A percentile compares a stretch with the other conserved stretches of the same genome.
These are phyloP conservation scores for Centruroides vittatus DNA, from an alignment of 1,140 invertebrate genomes.

Conservation along the genomic window DNA sequence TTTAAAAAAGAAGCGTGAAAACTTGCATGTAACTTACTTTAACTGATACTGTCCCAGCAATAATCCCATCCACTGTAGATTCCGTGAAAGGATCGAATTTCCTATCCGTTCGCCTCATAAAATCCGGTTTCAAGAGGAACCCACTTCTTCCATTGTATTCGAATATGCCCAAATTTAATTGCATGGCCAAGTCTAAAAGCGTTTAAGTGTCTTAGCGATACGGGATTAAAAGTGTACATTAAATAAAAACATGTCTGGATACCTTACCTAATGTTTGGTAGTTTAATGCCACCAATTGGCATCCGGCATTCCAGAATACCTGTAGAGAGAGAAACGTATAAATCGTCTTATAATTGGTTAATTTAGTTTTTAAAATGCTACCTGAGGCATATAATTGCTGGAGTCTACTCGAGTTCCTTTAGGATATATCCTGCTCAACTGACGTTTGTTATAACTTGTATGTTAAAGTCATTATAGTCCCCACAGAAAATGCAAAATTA, in stretches of 20 bases:
- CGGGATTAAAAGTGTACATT: not conserved
- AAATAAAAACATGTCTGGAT: not conserved
- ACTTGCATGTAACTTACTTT: slow-evolving; percentile 42
- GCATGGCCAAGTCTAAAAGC: slow-evolving; percentile 79
- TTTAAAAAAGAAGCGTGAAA: not conserved
- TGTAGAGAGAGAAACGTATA: not conserved
- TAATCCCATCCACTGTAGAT: slow-evolving; percentile 98
- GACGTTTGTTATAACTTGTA: slow-evolving; percentile 68
- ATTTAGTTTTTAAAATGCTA: not conserved
- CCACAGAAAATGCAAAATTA: not conserved
- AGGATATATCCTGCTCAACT: slow-evolving; percentile 78
- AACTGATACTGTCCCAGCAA: slow-evolving; percentile 89
- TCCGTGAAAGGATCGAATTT: slow-evolving; percentile 97
- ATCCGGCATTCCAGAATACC: slow-evolving; percentile 97
- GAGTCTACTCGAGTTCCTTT: slow-evolving; percentile 94
- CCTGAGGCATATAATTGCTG: slow-evolving; percentile 96
- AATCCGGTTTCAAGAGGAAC: slow-evolving; percentile 93
- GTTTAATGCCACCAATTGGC: slow-evolving; percentile 95
- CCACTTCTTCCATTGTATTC: slow-evolving; percentile 93
- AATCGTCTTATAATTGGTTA: not conserved
- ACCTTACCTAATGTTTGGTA: slow-evolving; percentile 79
- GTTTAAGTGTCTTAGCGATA: not conserved
- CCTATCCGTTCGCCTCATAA: slow-evolving; percentile 89
- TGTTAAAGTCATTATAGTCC: not conserved
- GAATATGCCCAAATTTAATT: slow-evolving; percentile 95